Conservation (phyloP, 2,888 invertebrate genomes). For the Escarpia spicata region DNA sequence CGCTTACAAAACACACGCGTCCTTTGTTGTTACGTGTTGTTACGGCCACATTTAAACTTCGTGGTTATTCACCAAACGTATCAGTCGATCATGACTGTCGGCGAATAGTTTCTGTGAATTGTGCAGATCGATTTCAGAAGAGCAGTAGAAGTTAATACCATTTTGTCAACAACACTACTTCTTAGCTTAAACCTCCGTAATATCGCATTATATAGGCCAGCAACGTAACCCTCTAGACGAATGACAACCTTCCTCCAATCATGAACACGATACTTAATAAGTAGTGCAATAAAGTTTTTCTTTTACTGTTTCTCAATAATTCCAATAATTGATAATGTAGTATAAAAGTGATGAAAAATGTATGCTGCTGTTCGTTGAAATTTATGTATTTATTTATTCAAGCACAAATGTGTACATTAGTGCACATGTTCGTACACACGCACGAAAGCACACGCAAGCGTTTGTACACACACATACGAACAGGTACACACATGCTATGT, state of each 20-base stretch:
- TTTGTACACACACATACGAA: not conserved
- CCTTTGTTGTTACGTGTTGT: not conserved
- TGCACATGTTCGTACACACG: not conserved
- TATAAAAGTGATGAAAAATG: too few relatives aligned
- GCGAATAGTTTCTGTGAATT: not conserved
- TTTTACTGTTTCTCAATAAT: too few relatives aligned
- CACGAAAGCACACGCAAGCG: not conserved
- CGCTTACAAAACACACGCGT: not conserved
- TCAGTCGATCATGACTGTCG: not conserved
- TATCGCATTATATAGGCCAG: too few relatives aligned
- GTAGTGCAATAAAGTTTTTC: too few relatives aligned
- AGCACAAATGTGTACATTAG: not conserved
- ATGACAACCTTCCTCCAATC: too few relatives aligned
- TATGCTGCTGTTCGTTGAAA: too few relatives aligned
- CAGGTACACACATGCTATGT: not conserved
- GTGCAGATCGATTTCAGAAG: not conserved
- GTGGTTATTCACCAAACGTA: not conserved
- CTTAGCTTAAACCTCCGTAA: too few relatives aligned
- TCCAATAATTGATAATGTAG: too few relatives aligned
- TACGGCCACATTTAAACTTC: not conserved
- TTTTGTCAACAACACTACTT: not conserved
- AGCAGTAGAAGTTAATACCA: not conserved
- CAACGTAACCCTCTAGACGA: too few relatives aligned
- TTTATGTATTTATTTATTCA: not conserved
- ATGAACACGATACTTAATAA: too few relatives aligned